Evolutionary conservation across 2,888 invertebrate species (phyloP).

Genomic region (Polyommatus icarus): DNA sequence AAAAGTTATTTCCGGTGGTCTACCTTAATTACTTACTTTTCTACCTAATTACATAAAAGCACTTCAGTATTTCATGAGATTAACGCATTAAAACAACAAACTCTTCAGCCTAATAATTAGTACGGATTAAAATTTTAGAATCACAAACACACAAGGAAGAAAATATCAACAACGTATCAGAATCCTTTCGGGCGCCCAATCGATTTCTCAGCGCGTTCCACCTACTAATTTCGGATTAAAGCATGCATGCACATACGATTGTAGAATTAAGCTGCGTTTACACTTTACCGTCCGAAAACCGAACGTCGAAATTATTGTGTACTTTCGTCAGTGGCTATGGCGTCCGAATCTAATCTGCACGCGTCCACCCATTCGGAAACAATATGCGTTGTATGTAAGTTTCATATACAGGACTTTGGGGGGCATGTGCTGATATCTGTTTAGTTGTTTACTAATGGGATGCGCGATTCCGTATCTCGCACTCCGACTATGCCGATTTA

Average conservation of each 20-base stretch:
- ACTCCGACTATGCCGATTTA: constrained; percentile 17
- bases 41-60: too few species aligned
- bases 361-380: constrained; percentile 43
- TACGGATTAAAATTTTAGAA: background rate
- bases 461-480: constrained; percentile 17
- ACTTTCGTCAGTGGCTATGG: constrained; percentile 44
- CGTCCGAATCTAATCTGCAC: constrained; percentile 47
- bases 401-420: constrained; percentile 40
- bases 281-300: constrained; percentile 44
- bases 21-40: too few species aligned
- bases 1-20: too few species aligned
- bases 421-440: constrained; percentile 31
- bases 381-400: constrained; percentile 41
- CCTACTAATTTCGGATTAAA: constrained; percentile 48
- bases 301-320: constrained; percentile 45
- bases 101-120: background rate
- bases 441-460: constrained; percentile 27
- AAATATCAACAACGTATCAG: background rate
- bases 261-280: constrained; percentile 44
- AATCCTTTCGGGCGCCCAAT: background rate
- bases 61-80: too few species aligned
- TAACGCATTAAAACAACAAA: too few species aligned
- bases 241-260: constrained; percentile 43
- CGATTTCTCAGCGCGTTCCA: constrained; percentile 39
- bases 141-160: too few species aligned